phyloP scores from a whole-genome alignment of 2,113 vertebrate genomes.

The Podilymbus podiceps region DNA sequence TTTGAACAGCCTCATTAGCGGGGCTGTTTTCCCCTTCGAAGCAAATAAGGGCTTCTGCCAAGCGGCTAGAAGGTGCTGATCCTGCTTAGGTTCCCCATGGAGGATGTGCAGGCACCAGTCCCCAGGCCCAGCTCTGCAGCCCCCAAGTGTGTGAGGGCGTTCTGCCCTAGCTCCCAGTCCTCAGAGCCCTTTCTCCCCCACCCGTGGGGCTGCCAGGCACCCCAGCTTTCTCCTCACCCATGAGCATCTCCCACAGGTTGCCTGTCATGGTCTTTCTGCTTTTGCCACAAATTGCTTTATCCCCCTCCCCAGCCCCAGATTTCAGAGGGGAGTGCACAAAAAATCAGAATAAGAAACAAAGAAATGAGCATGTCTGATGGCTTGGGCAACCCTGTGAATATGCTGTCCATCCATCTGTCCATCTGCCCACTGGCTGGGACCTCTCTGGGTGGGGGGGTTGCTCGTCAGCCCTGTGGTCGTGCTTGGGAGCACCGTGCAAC shows the following conservation, averaged over 20 bases:
- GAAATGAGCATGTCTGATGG: not conserved
- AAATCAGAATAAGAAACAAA: not conserved
- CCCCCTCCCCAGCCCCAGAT: rapidly evolving
- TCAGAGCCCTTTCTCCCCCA: not conserved
- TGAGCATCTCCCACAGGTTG: rapidly evolving
- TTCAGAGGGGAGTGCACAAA: not conserved
- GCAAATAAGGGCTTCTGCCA: not conserved
- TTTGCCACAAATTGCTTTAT: not conserved
- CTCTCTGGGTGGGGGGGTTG: not conserved
- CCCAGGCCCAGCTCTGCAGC: not conserved
- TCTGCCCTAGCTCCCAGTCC: not conserved
- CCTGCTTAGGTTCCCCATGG: rapidly evolving
- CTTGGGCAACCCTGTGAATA: not conserved
- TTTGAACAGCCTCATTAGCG: conserved; percentile 50
- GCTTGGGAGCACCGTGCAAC: not conserved
- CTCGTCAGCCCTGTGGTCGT: not conserved
- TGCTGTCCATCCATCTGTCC: rapidly evolving
- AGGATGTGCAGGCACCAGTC: rapidly evolving
- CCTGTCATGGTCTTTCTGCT: rapidly evolving
- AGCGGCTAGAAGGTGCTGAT: not conserved
- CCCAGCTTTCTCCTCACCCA: not conserved
- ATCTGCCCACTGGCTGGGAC: not conserved
- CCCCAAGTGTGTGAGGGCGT: rapidly evolving
- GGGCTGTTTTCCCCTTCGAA: conserved; percentile 9
- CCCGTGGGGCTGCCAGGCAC: rapidly evolving